Conservation (phyloP, 2,797 vertebrate genomes). For the Falco rusticolus region DNA sequence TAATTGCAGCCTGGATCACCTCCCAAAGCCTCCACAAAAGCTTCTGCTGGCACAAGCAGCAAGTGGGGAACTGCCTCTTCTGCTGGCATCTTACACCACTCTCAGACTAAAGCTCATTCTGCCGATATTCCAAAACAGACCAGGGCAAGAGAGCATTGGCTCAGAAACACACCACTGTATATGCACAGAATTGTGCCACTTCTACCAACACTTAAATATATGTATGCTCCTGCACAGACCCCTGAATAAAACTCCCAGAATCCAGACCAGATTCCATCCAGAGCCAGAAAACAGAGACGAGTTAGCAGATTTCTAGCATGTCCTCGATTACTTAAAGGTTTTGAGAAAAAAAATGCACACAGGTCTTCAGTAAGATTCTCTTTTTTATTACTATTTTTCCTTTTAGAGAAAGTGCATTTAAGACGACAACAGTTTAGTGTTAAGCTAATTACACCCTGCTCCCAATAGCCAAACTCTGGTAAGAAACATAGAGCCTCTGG, state of each 20-base stretch:
- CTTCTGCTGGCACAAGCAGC: not conserved
- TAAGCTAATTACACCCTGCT: not conserved
- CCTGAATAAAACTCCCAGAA: not conserved
- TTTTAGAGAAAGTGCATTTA: not conserved
- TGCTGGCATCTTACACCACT: not conserved
- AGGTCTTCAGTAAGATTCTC: not conserved
- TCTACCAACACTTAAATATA: not conserved
- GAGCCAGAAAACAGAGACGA: not conserved
- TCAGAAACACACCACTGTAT: not conserved
- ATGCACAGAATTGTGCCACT: not conserved
- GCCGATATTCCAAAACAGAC: not conserved
- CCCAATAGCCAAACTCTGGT: not conserved
- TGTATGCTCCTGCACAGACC: not conserved
- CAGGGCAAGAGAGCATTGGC: not conserved
- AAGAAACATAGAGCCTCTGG: not conserved
- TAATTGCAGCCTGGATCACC: not conserved
- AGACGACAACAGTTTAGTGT: not conserved
- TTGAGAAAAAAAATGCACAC: not conserved
- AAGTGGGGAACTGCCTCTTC: not conserved
- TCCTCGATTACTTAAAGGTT: not conserved
- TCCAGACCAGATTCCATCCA: not conserved
- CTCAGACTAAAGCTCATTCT: not conserved
- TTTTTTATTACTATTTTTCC: not conserved
- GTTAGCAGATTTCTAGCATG: not conserved
- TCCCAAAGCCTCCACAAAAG: not conserved